A percentile compares a stretch with the other conserved stretches of the same genome.
Evolutionary conservation across 2,113 vertebrate species (phyloP).

Genomic region (Vicugna pacos): DNA sequence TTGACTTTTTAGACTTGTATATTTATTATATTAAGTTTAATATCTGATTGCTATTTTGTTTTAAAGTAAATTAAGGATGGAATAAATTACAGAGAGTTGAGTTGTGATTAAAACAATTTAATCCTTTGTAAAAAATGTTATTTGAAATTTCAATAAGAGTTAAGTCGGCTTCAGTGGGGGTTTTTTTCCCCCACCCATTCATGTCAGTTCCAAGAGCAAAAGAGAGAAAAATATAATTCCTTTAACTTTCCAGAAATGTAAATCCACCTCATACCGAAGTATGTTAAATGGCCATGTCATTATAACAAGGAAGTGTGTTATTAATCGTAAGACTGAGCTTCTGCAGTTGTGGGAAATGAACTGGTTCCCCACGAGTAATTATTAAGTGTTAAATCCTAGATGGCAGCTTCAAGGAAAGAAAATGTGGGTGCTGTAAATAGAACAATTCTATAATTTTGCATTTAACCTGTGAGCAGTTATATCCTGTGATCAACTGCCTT

Average conservation of each 20-base stretch:
- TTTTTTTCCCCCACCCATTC: not conserved
- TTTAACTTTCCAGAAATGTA: constrained; percentile 8
- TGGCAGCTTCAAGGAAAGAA: not conserved
- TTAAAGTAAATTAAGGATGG: not conserved
- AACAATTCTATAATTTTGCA: not conserved
- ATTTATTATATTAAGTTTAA: not conserved
- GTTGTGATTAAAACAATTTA: not conserved
- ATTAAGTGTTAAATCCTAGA: not conserved
- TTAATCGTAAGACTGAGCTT: not conserved
- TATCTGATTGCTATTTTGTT: not conserved
- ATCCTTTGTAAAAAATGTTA: not conserved
- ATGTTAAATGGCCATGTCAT: not conserved
- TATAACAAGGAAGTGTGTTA: not conserved
- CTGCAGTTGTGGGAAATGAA: not conserved
- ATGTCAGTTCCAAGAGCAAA: not conserved
- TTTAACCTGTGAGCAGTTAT: not conserved
- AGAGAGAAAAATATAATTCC: not conserved
- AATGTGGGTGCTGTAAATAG: accelerated
- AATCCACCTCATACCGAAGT: not conserved
- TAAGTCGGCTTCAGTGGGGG: not conserved
- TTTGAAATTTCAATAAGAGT: not conserved
- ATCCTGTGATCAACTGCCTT: not conserved
- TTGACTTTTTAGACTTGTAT: not conserved
- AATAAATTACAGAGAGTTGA: not conserved
- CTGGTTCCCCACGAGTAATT: not conserved